Evolutionary conservation across 1,140 invertebrate genomes (phyloP), one percentile per base, ranked within the genome.

Genomic region (Vanessa tameamea): DNA sequence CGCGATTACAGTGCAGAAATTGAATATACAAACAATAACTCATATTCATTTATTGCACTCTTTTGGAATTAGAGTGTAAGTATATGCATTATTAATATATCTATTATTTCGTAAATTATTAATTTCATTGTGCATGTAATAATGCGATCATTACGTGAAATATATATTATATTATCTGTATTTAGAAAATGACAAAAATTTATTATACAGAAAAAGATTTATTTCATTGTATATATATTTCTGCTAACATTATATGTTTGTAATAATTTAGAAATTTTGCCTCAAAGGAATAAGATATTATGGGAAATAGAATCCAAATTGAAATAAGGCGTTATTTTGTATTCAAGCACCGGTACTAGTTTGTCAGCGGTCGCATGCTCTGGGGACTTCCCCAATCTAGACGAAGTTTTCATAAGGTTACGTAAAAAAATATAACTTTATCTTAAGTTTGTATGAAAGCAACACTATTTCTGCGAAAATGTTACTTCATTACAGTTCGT

Each of bases 271-370:
- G 57, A 8, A 31, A 20, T 57, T 13, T 57, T 57, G 4, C 31
- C 57, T 61, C 57, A 61, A 37, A 8, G 57, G 57, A 61, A 61
- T 61, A 61, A 31, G 57, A 61, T 61, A 9, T 43, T 43, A 37
- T 61, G 23, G 14, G 57, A 61, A 61, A 37, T 6, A 61, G 26
- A 37, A 61, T 31, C 26, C 43, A 61, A 61, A n/a, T 15, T 61
- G 15, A 61, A 61, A 37, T 61, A 61, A 31, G 57, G 9, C 15
- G 13, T 61, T 5, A 61, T 61, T 61, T 61, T 12, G 31, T 61
- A 61, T 61, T 61, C 57, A 61, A 61, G 15, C 26, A 31, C 57
- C 15, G 26, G 31, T 15, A 43, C 57, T 37, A 13, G 57, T 37
- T 61, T 61, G 57, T 61, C 57, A 31, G 57, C 57, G 26, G 57